Evolutionary conservation across 2,888 invertebrate genomes (phyloP).

Genomic region (Onchidella celtica): DNA sequence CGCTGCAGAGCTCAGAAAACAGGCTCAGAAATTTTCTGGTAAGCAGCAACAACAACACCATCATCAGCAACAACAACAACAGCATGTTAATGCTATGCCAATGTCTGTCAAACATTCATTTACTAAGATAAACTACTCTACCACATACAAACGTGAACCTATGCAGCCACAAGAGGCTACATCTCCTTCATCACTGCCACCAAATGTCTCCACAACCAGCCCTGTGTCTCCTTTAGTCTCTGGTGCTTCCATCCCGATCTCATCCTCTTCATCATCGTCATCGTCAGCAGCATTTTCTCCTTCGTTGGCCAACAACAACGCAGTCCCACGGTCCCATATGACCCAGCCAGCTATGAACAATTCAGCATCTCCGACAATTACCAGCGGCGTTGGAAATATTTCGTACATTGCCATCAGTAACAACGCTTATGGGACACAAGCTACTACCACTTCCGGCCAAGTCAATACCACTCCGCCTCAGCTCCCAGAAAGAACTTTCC

Average conservation of each 20-base stretch:
- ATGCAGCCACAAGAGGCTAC: slow-evolving; percentile 66
- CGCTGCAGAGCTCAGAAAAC: slow-evolving; percentile 68
- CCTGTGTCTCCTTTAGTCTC: not conserved
- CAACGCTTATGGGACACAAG: not conserved
- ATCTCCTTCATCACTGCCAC: slow-evolving; percentile 51
- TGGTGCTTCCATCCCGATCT: not conserved
- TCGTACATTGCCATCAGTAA: not conserved
- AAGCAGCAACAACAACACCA: slow-evolving; percentile 51
- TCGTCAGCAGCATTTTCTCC: not conserved
- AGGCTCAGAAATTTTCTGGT: slow-evolving; percentile 77
- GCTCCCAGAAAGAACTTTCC: slow-evolving; percentile 20
- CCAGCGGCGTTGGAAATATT: too few relatives aligned
- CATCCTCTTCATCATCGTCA: not conserved
- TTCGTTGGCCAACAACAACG: not conserved
- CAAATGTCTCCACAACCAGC: slow-evolving; percentile 1
- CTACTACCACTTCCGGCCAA: not conserved
- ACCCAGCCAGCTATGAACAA: not conserved
- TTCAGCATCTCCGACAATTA: not conserved
- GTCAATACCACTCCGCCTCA: slow-evolving; percentile 8
- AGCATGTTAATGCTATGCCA: slow-evolving; percentile 44
- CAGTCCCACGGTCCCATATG: not conserved
- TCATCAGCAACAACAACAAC: slow-evolving; percentile 46
- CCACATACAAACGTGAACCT: slow-evolving; percentile 68
- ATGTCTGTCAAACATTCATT: slow-evolving; percentile 53
- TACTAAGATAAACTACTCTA: slow-evolving; percentile 57